Conservation (phyloP, 2,888 invertebrate genomes). For the Magallana nippona region DNA sequence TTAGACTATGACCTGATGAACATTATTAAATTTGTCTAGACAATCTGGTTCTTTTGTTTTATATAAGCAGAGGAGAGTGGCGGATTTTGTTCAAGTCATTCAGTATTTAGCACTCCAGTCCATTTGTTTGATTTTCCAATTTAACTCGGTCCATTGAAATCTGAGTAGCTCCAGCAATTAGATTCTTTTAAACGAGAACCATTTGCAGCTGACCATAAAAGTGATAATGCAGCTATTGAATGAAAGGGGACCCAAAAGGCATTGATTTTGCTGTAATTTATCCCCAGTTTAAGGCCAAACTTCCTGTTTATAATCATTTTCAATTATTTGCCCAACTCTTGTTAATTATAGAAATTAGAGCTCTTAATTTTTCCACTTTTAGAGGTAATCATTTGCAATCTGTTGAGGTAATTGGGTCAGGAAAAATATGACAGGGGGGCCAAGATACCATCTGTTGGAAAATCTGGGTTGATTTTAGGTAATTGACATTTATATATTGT, state of each 20-base stretch:
- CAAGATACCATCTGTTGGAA: not conserved
- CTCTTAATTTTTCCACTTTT: not conserved
- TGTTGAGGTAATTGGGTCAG: not conserved
- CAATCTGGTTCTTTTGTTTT: not conserved
- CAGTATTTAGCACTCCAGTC: not conserved
- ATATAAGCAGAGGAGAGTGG: not conserved
- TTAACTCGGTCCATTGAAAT: not conserved
- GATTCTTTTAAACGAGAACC: not conserved
- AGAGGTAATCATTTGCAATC: constrained; percentile 5
- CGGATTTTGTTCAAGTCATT: constrained; percentile 30
- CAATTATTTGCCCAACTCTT: not conserved
- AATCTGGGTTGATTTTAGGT: not conserved
- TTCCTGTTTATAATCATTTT: constrained; percentile 3
- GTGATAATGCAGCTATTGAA: not conserved
- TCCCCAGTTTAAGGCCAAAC: not conserved
- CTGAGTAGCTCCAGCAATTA: not conserved
- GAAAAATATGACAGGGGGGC: not conserved
- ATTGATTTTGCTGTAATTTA: not conserved
- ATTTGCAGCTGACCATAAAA: constrained; percentile 10
- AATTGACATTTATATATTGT: too few species aligned
- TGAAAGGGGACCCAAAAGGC: not conserved
- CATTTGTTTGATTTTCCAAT: not conserved
- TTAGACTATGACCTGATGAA: constrained; percentile 17
- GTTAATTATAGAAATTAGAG: not conserved
- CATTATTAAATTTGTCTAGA: constrained; percentile 16